These are phyloP conservation scores for Magallana nippona DNA, from an alignment of 2,888 invertebrate species.

Conservation along the genomic window DNA sequence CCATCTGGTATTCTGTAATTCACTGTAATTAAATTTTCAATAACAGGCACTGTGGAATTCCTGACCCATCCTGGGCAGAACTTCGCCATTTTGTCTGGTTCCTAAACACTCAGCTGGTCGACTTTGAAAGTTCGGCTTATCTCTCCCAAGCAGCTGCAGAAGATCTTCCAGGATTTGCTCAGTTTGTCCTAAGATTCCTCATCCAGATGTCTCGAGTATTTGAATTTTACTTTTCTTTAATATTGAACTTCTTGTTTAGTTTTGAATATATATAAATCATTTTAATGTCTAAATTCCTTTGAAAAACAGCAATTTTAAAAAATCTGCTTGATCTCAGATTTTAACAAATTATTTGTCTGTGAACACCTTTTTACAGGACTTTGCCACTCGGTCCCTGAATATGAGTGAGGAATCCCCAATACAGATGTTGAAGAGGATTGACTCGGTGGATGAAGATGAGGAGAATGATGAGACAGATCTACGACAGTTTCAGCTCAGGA, in stretches of 20 bases:
- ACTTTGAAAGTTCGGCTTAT: slow-evolving; percentile 69
- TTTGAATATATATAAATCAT: too few species aligned
- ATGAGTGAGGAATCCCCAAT: slow-evolving; percentile 71
- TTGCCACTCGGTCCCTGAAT: slow-evolving; percentile 68
- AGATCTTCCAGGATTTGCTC: slow-evolving; percentile 68
- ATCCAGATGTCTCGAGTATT: slow-evolving; percentile 71
- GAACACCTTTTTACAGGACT: slow-evolving; percentile 62
- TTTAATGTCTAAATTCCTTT: too few species aligned
- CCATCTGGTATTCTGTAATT: too few species aligned
- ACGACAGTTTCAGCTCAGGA: slow-evolving; percentile 62
- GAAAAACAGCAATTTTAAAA: too few species aligned
- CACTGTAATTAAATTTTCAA: background rate
- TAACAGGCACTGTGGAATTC: slow-evolving; percentile 51
- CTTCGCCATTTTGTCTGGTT: slow-evolving; percentile 72
- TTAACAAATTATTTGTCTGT: background rate
- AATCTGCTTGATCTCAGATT: background rate
- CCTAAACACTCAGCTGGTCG: slow-evolving; percentile 70
- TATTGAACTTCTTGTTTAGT: too few species aligned
- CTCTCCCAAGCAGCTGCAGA: slow-evolving; percentile 58
- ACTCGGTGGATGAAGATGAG: slow-evolving; percentile 52
- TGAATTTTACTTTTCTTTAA: too few species aligned
- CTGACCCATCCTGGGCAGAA: slow-evolving; percentile 69
- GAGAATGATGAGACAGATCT: slow-evolving; percentile 56
- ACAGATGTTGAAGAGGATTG: slow-evolving; percentile 59
- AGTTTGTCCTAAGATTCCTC: slow-evolving; percentile 70